Conservation (phyloP, 2,797 vertebrate species). For the Oryzias dopingdopingensis region DNA sequence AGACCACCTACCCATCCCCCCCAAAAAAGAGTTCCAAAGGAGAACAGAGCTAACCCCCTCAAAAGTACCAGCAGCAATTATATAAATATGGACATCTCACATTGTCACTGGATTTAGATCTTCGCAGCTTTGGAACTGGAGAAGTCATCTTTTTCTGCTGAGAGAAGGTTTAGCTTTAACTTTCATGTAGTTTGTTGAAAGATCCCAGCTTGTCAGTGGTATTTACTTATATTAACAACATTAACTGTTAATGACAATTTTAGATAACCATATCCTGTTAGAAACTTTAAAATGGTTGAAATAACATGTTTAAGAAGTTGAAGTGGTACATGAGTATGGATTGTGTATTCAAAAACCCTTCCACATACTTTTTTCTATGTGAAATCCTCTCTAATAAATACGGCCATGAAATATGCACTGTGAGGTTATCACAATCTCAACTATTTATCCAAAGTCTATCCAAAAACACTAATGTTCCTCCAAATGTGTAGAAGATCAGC, state of each 20-base stretch:
- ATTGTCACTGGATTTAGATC: constrained; percentile 66
- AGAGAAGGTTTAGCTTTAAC: constrained; percentile 67
- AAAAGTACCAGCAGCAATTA: constrained; percentile 42
- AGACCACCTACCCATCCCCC: constrained; percentile 34
- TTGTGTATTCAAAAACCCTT: no score
- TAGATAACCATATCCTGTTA: no score
- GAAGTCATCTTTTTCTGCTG: constrained; percentile 71
- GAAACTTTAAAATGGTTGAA: no score
- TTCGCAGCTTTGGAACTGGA: constrained; percentile 58
- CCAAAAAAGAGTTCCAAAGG: constrained; percentile 37
- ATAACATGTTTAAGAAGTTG: no score
- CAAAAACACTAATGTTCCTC: not conserved
- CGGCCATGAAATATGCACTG: no score
- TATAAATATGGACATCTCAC: constrained; percentile 70
- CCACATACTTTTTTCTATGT: no score
- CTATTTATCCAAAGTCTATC: not conserved
- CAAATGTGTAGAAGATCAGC: no score
- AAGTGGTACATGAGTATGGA: no score
- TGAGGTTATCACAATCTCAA: not conserved
- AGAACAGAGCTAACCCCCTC: constrained; percentile 46
- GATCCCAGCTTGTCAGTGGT: no score
- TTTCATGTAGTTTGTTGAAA: not conserved
- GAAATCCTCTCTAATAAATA: no score
- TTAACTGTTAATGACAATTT: no score
- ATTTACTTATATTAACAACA: no score